phyloP scores from a whole-genome alignment of 2,888 invertebrate species.

The Prosapia bicincta region DNA sequence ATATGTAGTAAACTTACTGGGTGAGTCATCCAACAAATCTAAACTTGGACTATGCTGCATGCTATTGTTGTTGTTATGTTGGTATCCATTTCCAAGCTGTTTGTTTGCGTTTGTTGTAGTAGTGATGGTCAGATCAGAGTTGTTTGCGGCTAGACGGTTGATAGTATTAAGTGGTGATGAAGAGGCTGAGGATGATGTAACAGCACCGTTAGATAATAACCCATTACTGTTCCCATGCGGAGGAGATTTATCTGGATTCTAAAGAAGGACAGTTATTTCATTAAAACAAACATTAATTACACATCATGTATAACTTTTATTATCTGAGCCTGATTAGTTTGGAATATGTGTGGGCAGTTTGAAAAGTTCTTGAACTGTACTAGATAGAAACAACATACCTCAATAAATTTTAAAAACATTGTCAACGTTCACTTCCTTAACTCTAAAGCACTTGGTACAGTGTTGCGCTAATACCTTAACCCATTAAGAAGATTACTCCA shows the following conservation, averaged over 20 bases:
- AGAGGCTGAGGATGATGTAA: slow-evolving; percentile 37
- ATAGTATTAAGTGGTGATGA: slow-evolving; percentile 46
- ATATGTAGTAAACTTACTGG: slow-evolving; percentile 62
- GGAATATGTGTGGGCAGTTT: too few relatives aligned
- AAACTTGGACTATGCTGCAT: slow-evolving; percentile 44
- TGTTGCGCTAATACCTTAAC: too few relatives aligned
- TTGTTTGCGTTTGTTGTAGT: slow-evolving; percentile 53
- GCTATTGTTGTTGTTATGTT: slow-evolving; percentile 31
- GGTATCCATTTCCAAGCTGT: slow-evolving; percentile 11
- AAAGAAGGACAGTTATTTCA: too few relatives aligned
- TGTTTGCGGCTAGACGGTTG: slow-evolving; percentile 66
- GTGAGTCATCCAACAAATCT: slow-evolving; percentile 60
- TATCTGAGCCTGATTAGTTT: too few relatives aligned
- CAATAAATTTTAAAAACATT: too few relatives aligned
- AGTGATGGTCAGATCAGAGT: slow-evolving; percentile 80
- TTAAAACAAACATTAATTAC: too few relatives aligned
- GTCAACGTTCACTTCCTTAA: too few relatives aligned
- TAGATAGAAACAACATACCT: too few relatives aligned
- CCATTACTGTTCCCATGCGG: slow-evolving; percentile 48
- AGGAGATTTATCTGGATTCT: slow-evolving; percentile 36
- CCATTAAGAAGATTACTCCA: too few relatives aligned
- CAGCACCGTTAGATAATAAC: slow-evolving; percentile 44
- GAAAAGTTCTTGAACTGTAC: too few relatives aligned
- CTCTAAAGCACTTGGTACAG: too few relatives aligned
- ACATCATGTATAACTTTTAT: too few relatives aligned